A percentile compares a stretch with the other conserved stretches of the same genome.
phyloP scores from a whole-genome alignment of 2,888 invertebrate genomes.

The Callinectes sapidus region DNA sequence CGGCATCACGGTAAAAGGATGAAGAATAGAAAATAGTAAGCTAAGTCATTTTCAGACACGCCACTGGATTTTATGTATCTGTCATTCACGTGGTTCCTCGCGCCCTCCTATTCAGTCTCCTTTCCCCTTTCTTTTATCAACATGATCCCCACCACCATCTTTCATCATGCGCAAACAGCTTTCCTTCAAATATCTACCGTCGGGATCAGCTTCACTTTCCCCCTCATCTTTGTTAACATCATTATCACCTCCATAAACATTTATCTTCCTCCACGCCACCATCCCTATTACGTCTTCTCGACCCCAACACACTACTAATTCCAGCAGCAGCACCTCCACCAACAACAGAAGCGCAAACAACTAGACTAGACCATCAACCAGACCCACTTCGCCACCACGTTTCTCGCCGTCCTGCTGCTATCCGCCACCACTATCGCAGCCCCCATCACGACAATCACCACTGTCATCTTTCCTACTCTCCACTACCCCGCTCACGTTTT shows the following conservation, averaged over 20 bases:
- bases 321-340: neutral
- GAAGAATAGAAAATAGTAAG: neutral
- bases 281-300: neutral
- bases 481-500: slow-evolving; percentile 1
- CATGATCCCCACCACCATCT: neutral
- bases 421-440: slow-evolving; percentile 20
- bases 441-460: slow-evolving; percentile 20
- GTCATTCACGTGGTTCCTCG: neutral
- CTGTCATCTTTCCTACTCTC: neutral
- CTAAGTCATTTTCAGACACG: neutral
- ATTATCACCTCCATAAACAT: neutral
- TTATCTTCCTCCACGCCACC: neutral
- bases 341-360: neutral
- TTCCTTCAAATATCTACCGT: neutral
- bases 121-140: neutral
- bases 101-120: neutral
- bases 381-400: neutral
- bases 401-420: neutral
- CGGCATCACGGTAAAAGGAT: neutral
- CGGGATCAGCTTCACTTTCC: neutral
- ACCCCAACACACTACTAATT: neutral
- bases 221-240: neutral
- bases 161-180: neutral
- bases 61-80: neutral
- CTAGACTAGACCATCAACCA: neutral